Evolutionary conservation across 1,140 invertebrate genomes (phyloP).

Genomic region (Cyclina sinensis): DNA sequence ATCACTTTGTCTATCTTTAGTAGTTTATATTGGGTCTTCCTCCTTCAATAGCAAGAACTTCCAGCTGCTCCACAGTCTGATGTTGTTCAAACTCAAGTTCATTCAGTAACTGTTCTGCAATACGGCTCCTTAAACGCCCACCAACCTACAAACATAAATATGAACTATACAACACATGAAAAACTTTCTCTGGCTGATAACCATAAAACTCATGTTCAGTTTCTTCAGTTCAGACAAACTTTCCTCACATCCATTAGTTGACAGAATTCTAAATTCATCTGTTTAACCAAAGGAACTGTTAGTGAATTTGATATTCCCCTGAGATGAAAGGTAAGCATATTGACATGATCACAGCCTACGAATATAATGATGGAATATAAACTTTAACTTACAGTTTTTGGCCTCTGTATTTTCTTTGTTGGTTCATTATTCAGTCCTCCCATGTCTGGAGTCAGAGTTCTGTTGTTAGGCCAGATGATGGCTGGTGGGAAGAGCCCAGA

Average conservation of each 20-base stretch:
- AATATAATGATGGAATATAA: neutral
- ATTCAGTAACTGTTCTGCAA: constrained; percentile 82
- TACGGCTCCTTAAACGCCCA: constrained; percentile 78
- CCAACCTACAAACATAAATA: constrained; percentile 76
- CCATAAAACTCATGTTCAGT: too few species aligned
- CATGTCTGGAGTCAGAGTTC: constrained; percentile 70
- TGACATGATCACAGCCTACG: too few species aligned
- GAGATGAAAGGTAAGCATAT: too few species aligned
- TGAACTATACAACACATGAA: too few species aligned
- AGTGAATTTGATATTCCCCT: too few species aligned
- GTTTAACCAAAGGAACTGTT: too few species aligned
- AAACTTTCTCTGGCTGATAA: too few species aligned
- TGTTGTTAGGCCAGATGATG: constrained; percentile 73
- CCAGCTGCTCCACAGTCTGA: constrained; percentile 75
- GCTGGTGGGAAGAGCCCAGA: constrained; percentile 77
- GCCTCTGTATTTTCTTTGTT: constrained; percentile 77
- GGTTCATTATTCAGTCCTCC: constrained; percentile 67
- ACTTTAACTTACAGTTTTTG: constrained; percentile 77
- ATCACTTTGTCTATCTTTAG: neutral
- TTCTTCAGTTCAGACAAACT: too few species aligned
- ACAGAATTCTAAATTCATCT: too few species aligned
- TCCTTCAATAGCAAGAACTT: constrained; percentile 66
- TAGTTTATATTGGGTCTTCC: neutral
- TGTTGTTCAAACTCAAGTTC: constrained; percentile 80
- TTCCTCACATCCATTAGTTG: too few species aligned